A percentile compares a stretch with the other conserved stretches of the same genome.
phyloP scores from a whole-genome alignment of 1,140 invertebrate genomes.

The Dreissena rostriformis region DNA sequence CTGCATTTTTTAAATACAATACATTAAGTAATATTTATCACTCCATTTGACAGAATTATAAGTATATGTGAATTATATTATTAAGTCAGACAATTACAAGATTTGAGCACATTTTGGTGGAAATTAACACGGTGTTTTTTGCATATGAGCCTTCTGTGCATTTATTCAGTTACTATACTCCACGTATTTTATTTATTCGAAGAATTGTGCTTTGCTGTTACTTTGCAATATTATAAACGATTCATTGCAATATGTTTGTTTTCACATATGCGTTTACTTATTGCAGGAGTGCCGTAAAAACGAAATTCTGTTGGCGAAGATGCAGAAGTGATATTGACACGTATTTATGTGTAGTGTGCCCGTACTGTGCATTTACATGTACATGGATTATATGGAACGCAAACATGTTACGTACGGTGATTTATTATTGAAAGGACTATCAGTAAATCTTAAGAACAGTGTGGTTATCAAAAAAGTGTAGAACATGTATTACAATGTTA shows the following conservation, averaged over 20 bases:
- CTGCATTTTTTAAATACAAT: background rate
- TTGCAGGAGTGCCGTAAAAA: slow-evolving; percentile 79
- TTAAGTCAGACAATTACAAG: background rate
- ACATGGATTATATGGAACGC: too few species aligned
- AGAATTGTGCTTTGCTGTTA: background rate
- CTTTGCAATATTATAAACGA: background rate
- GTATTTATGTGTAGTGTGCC: too few species aligned
- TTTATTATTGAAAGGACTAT: too few species aligned
- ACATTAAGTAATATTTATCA: background rate
- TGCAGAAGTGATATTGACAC: slow-evolving; percentile 28
- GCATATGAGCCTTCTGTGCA: too few species aligned
- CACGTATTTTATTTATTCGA: too few species aligned
- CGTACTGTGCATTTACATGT: too few species aligned
- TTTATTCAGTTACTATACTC: too few species aligned
- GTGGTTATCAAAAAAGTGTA: too few species aligned
- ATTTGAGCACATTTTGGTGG: background rate
- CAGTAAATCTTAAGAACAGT: too few species aligned
- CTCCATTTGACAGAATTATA: background rate
- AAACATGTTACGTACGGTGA: too few species aligned
- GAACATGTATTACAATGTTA: too few species aligned
- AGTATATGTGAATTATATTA: background rate
- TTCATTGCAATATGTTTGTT: background rate
- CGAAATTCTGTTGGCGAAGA: slow-evolving; percentile 75
- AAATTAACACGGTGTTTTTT: too few species aligned
- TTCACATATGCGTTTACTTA: background rate